phyloP scores from a whole-genome alignment of 2,888 invertebrate genomes.

The Venusia cambrica region DNA sequence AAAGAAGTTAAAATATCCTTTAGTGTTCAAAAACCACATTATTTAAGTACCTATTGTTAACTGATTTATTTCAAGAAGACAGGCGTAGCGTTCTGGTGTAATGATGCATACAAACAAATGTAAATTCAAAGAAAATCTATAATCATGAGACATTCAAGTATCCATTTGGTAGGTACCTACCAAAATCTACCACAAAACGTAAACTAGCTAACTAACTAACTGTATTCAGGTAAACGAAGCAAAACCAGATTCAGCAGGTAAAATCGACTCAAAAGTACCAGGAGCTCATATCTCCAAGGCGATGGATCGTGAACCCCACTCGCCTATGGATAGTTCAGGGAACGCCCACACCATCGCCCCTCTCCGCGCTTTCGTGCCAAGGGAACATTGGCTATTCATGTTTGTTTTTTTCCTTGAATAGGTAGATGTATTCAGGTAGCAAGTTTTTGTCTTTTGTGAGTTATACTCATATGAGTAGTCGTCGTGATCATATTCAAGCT shows the following conservation, averaged over 20 bases:
- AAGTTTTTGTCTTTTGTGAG: slow-evolving; percentile 10
- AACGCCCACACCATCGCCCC: slow-evolving; percentile 60
- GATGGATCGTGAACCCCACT: slow-evolving; percentile 21
- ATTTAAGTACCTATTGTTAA: too few relatives aligned
- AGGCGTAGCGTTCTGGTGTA: too few relatives aligned
- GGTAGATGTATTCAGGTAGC: slow-evolving; percentile 12
- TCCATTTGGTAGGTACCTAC: too few relatives aligned
- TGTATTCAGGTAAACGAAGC: slow-evolving; percentile 4
- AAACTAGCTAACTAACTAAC: too few relatives aligned
- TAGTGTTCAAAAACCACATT: too few relatives aligned
- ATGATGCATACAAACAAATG: too few relatives aligned
- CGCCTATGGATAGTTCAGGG: slow-evolving; percentile 20
- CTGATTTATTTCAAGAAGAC: too few relatives aligned
- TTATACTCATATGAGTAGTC: slow-evolving; percentile 8
- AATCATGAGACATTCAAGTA: too few relatives aligned
- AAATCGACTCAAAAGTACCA: slow-evolving; percentile 54
- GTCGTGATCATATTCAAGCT: too few relatives aligned
- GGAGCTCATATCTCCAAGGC: slow-evolving; percentile 46
- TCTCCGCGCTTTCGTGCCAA: slow-evolving; percentile 33
- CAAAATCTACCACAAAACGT: too few relatives aligned
- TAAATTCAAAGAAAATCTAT: too few relatives aligned
- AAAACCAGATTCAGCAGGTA: slow-evolving; percentile 41
- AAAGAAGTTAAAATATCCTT: too few relatives aligned
- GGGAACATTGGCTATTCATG: slow-evolving; percentile 30
- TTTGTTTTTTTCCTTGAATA: slow-evolving; percentile 26